These are phyloP conservation scores for Corbicula japonica DNA, from an alignment of 2,888 invertebrate genomes.

Conservation along the genomic window DNA sequence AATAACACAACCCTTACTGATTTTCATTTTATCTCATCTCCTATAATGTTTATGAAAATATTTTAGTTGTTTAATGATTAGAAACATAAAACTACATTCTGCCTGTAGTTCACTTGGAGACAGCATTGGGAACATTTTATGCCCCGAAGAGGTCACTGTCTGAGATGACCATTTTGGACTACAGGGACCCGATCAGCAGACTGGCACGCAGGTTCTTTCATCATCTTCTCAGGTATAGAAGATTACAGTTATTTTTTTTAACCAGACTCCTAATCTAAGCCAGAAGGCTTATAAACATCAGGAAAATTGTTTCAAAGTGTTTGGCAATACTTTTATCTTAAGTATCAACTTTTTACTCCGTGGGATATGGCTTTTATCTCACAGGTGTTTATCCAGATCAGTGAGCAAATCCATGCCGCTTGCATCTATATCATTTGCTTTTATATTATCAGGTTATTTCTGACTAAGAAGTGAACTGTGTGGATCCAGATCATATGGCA, in stretches of 20 bases:
- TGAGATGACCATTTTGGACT: constrained; percentile 91
- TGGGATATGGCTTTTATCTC: no score
- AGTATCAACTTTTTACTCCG: no score
- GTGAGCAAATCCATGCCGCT: neutral
- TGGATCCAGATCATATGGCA: no score
- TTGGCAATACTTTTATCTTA: no score
- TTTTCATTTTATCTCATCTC: no score
- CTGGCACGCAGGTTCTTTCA: constrained; percentile 95
- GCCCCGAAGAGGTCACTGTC: constrained; percentile 90
- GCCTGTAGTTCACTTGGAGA: constrained; percentile 89
- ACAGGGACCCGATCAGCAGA: constrained; percentile 92
- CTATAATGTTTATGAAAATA: neutral
- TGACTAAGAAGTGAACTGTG: no score
- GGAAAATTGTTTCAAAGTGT: no score
- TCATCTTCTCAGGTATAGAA: constrained; percentile 92
- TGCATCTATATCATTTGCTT: neutral
- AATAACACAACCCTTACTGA: no score
- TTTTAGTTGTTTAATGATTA: neutral
- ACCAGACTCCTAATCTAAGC: no score
- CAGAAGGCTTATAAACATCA: no score
- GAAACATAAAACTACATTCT: neutral
- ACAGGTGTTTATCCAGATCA: neutral
- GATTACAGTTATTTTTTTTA: no score
- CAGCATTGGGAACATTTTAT: constrained; percentile 93
- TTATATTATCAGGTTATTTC: no score